Evolutionary conservation across 2,888 invertebrate genomes (phyloP), one percentile per base, ranked within the genome.

Genomic region (Agrilus mali): DNA sequence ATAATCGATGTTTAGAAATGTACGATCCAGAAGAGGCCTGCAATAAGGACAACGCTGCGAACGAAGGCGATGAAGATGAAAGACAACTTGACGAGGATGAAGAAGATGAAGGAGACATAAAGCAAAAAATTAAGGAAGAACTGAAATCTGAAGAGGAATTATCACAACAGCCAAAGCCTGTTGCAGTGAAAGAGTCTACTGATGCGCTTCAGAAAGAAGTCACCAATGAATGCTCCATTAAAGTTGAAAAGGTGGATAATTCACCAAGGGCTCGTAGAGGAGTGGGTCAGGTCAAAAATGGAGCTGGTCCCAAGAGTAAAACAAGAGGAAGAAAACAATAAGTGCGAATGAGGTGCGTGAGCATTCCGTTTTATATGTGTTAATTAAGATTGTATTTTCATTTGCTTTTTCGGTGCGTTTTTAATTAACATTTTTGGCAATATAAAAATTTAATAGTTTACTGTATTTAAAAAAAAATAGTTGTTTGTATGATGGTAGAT

Each of bases 11-110:
- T 38, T 46, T 42, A 58, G 64, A 64, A 42, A 63, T 64, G 60
- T 65, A 65, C 42, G 64, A 65, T 55, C 64, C 65, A 15, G 61
- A 59, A 48, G 62, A 62, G 43, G 60, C 60, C 6, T 60, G 59
- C 43, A 57, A 62, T 42, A 61, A 62, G 36, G 53, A 53, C 15
- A 56, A 53, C 4, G 52, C 47, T 4, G 44, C 40, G 2, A 46
- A 38, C 4, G 61, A 59, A 37, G 62, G 60, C 47, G 48, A 47
- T 17, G 50, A 50, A 15, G 49, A 47, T 13, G 37, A 33, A 22
- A 50, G 43, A 13, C 54, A 52, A 31, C 55, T 50, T 12, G 50
- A 50, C n/a, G 57, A 54, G 3, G 49, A 55, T 15, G 48, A 56
- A 1, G 56, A 50, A 42, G 37, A 38, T 14, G 53, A 42, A 32